phyloP scores from a whole-genome alignment of 2,888 invertebrate genomes.

The Cryptus viduatorius region DNA sequence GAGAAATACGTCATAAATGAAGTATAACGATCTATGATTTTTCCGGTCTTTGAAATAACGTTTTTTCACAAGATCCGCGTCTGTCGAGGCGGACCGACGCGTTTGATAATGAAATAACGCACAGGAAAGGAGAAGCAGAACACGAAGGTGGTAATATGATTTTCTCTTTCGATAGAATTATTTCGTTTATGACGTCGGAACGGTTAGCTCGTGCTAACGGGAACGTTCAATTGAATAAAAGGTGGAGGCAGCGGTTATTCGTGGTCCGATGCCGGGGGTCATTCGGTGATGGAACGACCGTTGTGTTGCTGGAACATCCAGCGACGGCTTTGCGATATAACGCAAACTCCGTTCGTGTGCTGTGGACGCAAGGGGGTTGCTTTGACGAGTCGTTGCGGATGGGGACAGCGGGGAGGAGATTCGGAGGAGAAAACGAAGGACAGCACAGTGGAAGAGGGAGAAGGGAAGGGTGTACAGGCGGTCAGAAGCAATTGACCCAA shows the following conservation, averaged over 20 bases:
- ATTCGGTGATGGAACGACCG: constrained; percentile 41
- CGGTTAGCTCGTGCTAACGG: constrained; percentile 29
- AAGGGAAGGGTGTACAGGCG: constrained; percentile 58
- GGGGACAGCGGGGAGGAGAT: constrained; percentile 41
- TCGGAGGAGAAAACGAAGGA: constrained; percentile 40
- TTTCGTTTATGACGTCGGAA: constrained; percentile 40
- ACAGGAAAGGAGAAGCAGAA: neutral
- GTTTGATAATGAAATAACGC: neutral
- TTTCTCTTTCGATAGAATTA: constrained; percentile 53
- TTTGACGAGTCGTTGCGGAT: constrained; percentile 65
- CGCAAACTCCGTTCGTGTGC: constrained; percentile 50
- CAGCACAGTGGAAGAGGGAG: constrained; percentile 59
- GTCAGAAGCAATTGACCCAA: constrained; percentile 80
- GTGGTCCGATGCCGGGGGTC: constrained; percentile 35
- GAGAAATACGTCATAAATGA: too few relatives aligned
- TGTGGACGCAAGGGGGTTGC: constrained; percentile 54
- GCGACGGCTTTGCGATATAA: constrained; percentile 9
- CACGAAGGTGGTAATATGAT: neutral
- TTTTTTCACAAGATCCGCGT: neutral
- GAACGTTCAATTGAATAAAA: constrained; percentile 61
- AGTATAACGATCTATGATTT: too few relatives aligned
- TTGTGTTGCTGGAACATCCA: neutral
- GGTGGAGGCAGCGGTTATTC: constrained; percentile 44
- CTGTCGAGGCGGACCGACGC: neutral
- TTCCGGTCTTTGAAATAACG: neutral